phyloP scores from a whole-genome alignment of 2,113 vertebrate species.

The Syrmaticus mikado region DNA sequence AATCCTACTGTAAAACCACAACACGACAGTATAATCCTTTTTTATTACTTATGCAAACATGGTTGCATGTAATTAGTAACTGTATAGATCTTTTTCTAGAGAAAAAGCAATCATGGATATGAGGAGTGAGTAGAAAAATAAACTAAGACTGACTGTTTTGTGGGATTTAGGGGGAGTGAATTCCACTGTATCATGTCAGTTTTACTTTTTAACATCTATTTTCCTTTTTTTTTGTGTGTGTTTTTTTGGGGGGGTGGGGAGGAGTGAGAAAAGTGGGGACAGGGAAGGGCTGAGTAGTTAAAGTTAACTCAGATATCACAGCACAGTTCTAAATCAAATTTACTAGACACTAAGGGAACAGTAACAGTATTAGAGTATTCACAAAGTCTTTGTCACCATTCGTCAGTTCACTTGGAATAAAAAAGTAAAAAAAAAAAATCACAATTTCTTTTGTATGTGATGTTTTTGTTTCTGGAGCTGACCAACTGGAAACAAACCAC shows the following conservation, averaged over 20 bases:
- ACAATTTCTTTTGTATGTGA: background rate
- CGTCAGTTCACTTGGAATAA: background rate
- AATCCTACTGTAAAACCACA: background rate
- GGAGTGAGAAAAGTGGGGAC: too few relatives aligned
- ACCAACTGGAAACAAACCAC: background rate
- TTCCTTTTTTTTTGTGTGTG: background rate
- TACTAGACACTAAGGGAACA: background rate
- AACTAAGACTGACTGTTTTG: background rate
- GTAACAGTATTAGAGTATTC: background rate
- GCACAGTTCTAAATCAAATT: background rate
- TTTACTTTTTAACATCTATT: background rate
- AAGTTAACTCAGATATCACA: background rate
- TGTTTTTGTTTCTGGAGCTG: background rate
- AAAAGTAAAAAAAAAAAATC: background rate
- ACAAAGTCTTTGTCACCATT: background rate
- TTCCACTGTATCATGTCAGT: background rate
- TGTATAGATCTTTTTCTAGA: background rate
- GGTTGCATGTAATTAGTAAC: background rate
- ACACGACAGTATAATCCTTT: background rate
- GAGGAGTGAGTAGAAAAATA: background rate
- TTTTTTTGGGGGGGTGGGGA: too few relatives aligned
- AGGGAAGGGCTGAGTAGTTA: background rate
- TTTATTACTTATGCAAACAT: background rate
- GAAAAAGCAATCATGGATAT: background rate
- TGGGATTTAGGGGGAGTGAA: background rate